Conservation (phyloP, 2,113 vertebrate genomes). For the Sterrhoptilus dennistouni region DNA sequence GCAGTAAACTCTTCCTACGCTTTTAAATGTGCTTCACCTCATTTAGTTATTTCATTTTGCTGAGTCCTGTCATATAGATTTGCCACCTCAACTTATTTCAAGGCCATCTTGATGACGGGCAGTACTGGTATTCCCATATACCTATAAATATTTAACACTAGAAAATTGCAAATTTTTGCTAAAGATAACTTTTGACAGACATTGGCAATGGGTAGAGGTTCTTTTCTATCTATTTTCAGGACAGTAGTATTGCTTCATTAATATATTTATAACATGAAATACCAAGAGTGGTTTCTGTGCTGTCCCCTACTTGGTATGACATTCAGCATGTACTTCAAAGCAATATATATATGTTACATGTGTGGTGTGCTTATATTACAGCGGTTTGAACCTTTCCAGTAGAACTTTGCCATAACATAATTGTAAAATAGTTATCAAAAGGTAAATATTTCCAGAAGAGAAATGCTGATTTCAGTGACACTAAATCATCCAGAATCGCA, state of each 20-base stretch:
- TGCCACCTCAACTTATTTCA: not conserved
- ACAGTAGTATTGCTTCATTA: not conserved
- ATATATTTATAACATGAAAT: not conserved
- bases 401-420: not conserved
- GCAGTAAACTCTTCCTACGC: not conserved
- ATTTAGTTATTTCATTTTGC: not conserved
- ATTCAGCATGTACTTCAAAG: not conserved
- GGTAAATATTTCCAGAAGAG: not conserved
- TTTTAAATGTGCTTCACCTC: not conserved
- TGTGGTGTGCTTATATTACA: not conserved
- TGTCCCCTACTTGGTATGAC: not conserved
- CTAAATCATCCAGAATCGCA: not conserved
- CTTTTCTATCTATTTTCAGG: not conserved
- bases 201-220: not conserved
- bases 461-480: not conserved
- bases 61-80: not conserved
- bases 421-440: not conserved
- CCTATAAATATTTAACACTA: not conserved
- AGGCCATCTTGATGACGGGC: not conserved
- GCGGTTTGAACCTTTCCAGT: not conserved
- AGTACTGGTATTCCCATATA: not conserved
- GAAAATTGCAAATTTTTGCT: not conserved
- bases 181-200: not conserved
- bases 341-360: not conserved
- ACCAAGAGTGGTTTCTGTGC: not conserved